Evolutionary conservation across 2,113 vertebrate genomes (phyloP), one percentile per base, ranked within the genome.

Genomic region (Sakesphorus luctuosus): DNA sequence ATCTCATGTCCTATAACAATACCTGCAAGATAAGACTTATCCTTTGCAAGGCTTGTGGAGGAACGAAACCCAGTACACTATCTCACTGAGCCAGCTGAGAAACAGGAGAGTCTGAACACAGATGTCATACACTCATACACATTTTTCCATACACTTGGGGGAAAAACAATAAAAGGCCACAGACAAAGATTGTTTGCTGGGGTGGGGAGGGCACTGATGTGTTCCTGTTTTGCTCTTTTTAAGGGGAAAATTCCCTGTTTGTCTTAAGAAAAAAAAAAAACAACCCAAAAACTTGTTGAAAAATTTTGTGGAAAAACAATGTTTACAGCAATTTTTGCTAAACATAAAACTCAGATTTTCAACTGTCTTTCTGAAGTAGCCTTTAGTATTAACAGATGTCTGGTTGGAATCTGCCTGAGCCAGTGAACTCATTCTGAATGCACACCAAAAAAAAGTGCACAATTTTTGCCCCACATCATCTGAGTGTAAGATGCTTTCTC

Each of bases 11-110:
- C 73, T 84, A 71, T 56, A 90, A 83, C 79, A 95, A 84, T 59
- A 93, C 73, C 92, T 90, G 83, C 65, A 67, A 90, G 96, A 92
- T 92, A 96, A 93, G 83, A 13, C 92, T 66, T 85, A 72, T 84
- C 65, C 85, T 88, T 80, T 87, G 25, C 26, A 94, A 77, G 56
- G 55, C 47, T 55, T 69, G 59, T 75, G 75, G 72, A 81, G 61
- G 52, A 86, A 81, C 4, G 58, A 94, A 92, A 76, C 58, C 35
- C 46, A 87, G 59, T 75, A 21, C 6, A 1, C 65, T 93, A 93
- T 93, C 95, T 89, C 86, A 26, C 13, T 40, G 43, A 94, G 68
- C 47, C 94, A 84, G 95, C 92, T 74, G 65, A 90, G 76, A 84
- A 89, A 53, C 92, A 68, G 72, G 80, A 92, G 80, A 89, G 86